These are phyloP conservation scores for Pseudorhombus dupliciocellatus DNA, from an alignment of 2,113 vertebrate genomes.

Conservation along the genomic window DNA sequence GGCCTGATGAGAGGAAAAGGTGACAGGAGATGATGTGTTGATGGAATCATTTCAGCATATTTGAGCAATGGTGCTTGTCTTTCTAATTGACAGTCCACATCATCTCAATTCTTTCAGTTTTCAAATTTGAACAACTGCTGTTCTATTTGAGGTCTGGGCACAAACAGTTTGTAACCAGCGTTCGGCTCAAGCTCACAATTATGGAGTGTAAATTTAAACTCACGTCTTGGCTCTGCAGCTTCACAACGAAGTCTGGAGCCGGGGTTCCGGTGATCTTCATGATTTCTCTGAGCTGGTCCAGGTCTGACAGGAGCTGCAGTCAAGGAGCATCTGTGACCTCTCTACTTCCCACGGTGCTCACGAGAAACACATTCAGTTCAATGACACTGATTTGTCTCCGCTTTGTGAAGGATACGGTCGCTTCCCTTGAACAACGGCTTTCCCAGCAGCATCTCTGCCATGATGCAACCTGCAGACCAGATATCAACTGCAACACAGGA, in stretches of 20 bases:
- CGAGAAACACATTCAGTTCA: background rate
- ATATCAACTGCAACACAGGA: conserved; percentile 89
- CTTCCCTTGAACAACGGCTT: conserved; percentile 94
- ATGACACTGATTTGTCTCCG: too few relatives aligned
- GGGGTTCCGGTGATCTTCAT: conserved; percentile 98
- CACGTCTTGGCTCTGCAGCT: conserved; percentile 93
- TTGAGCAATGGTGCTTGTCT: background rate
- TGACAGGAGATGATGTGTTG: background rate
- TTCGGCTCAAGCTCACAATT: background rate
- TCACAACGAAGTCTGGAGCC: conserved; percentile 90
- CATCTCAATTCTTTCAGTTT: too few relatives aligned
- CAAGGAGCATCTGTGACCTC: conserved; percentile 51
- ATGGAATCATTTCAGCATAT: background rate
- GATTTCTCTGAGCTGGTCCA: conserved; percentile 97
- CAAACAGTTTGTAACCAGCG: background rate
- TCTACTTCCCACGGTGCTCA: too few relatives aligned
- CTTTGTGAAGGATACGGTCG: conserved; percentile 91
- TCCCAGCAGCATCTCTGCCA: conserved; percentile 97
- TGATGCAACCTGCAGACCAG: conserved; percentile 98
- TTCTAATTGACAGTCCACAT: too few relatives aligned
- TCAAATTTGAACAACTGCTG: background rate
- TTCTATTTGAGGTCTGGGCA: background rate
- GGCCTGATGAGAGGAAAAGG: conserved; percentile 80
- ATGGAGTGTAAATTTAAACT: background rate
- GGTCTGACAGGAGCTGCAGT: conserved; percentile 81